These are phyloP conservation scores for Labeo calbasu DNA, from an alignment of 2,797 vertebrate genomes.

Conservation along the genomic window DNA sequence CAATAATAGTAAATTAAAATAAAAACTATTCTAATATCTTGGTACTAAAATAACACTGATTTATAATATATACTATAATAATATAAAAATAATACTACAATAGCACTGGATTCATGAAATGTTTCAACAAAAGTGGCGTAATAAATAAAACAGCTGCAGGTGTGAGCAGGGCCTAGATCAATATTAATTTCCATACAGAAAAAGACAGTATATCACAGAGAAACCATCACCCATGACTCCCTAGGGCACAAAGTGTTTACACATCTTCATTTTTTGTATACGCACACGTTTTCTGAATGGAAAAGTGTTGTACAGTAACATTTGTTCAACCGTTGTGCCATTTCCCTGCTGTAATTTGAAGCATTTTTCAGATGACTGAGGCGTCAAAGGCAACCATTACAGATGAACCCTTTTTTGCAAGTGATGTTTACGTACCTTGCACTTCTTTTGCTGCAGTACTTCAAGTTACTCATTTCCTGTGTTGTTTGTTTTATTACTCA, in stretches of 20 bases:
- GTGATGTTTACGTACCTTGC: neutral
- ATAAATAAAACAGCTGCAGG: neutral
- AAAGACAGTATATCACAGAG: neutral
- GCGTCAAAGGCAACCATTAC: neutral
- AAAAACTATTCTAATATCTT: neutral
- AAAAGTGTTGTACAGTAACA: neutral
- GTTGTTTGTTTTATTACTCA: constrained; percentile 21
- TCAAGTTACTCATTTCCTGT: constrained; percentile 27
- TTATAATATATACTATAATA: neutral
- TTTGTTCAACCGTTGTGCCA: neutral
- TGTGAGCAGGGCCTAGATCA: neutral
- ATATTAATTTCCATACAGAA: neutral
- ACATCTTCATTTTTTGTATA: neutral
- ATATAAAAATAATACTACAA: neutral
- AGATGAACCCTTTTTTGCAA: constrained; percentile 2
- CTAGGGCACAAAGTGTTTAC: neutral
- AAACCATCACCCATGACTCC: neutral
- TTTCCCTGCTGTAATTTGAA: neutral
- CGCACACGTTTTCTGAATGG: neutral
- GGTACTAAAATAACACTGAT: neutral
- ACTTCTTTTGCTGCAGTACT: neutral
- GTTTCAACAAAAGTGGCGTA: neutral
- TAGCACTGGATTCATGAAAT: neutral
- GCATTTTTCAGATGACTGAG: neutral
- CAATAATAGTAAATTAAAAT: neutral